Evolutionary conservation across 1,140 invertebrate genomes (phyloP), one percentile per base, ranked within the genome.

Genomic region (Polypedilum vanderplanki): DNA sequence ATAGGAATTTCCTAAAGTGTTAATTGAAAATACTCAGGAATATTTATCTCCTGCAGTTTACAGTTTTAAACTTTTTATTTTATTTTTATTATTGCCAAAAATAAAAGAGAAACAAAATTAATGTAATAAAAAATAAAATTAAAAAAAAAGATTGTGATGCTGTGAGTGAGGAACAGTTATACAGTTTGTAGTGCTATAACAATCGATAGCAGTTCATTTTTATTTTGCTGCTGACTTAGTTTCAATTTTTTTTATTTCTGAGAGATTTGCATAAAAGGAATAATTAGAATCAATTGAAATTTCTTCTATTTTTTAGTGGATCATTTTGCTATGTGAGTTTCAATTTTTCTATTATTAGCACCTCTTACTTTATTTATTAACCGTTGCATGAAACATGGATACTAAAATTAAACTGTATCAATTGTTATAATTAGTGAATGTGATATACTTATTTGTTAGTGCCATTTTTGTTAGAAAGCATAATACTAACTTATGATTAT

Each of bases 121-220:
- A 33, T 3, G 24, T 33, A 33, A 33, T 3, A 33, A 33, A 33
- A 33, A 33, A 33, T 33, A 33, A 33, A 33, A 33, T 33, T 33
- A 3, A 12, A 57, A 46, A 46, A 46, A 46, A 46, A 46, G 15
- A 57, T 57, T 57, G 46, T 57, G 46, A 57, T 57, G 46, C 46
- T 57, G n/a, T n/a, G 46, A 57, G 46, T 57, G 3, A n/a, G 46
- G 46, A 57, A 57, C 46, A 57, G 46, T 57, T 57, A 57, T 57
- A 4, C 46, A 57, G 12, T 57, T 57, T 57, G 10, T n/a, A 57
- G 46, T 57, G n/a, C 46, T n/a, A 15, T 57, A 57, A 57, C 46
- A 57, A 57, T 57, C 46, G 46, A 57, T 57, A 57, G 46, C 46
- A 15, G 12, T 57, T 57, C 46, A n/a, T 57, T n/a, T n/a, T 57